phyloP scores from a whole-genome alignment of 1,140 invertebrate species.

The Drosophila triauraria region DNA sequence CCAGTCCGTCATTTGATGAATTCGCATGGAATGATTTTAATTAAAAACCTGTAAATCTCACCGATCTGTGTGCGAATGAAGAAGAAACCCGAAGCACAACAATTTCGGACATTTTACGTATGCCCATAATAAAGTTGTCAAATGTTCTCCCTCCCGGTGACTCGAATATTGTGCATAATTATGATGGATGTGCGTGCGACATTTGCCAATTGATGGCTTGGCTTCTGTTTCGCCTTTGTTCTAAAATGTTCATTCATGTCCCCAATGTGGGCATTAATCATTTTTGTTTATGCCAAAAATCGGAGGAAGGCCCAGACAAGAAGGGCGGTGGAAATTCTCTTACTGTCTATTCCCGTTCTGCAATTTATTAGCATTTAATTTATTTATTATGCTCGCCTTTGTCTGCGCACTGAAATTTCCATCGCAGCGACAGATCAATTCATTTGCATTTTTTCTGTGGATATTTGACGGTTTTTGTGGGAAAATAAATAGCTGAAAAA shows the following conservation, averaged over 20 bases:
- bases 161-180: conserved; percentile 60
- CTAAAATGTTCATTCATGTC: conserved; percentile 45
- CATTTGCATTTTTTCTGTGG: conserved; percentile 24
- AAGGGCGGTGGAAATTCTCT: conserved; percentile 8
- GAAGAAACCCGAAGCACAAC: conserved; percentile 35
- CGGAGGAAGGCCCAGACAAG: not conserved
- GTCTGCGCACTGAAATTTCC: conserved; percentile 11
- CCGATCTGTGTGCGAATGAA: not conserved
- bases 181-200: conserved; percentile 74
- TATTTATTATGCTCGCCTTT: conserved; percentile 52
- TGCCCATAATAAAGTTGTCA: conserved; percentile 69
- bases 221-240: conserved; percentile 37
- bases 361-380: conserved; percentile 75
- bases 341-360: conserved; percentile 48
- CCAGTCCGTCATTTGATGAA: conserved; percentile 59
- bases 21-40: conserved; percentile 76
- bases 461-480: not conserved
- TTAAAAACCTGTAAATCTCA: conserved; percentile 81
- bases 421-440: conserved; percentile 33
- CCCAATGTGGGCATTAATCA: conserved; percentile 67
- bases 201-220: conserved; percentile 70
- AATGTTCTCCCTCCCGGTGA: conserved; percentile 18
- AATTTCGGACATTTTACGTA: conserved; percentile 26
- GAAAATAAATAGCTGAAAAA: not conserved
- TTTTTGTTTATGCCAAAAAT: conserved; percentile 56